Evolutionary conservation across 2,797 vertebrate genomes (phyloP).

Genomic region (Cryptoprocta ferox): DNA sequence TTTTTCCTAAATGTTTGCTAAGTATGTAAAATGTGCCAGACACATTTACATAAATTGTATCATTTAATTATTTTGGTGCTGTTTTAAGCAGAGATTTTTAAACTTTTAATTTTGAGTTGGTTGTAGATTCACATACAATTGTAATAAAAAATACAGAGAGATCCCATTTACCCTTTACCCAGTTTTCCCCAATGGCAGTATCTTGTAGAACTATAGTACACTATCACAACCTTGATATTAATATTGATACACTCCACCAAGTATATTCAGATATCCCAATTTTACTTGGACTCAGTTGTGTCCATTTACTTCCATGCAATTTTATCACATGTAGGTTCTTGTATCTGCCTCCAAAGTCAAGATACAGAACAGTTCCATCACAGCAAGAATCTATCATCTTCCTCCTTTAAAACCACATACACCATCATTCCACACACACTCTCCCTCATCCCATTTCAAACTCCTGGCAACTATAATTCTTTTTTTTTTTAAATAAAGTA

Average conservation of each 20-base stretch:
- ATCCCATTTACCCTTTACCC: neutral
- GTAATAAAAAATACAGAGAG: neutral
- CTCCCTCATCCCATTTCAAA: neutral
- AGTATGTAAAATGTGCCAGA: neutral
- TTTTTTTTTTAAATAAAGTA: too few species aligned
- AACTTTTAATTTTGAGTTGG: slow-evolving; percentile 3
- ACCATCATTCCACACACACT: neutral
- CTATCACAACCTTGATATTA: neutral
- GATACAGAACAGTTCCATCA: neutral
- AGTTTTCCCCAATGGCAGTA: neutral
- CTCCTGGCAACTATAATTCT: neutral
- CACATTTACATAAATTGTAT: neutral
- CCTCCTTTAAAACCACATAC: neutral
- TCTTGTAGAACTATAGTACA: neutral
- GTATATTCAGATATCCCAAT: neutral
- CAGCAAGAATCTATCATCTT: neutral
- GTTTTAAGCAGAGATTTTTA: neutral
- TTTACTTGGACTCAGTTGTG: neutral
- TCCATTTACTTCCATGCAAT: neutral
- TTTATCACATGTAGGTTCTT: neutral
- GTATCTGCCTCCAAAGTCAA: neutral
- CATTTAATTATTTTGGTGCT: neutral
- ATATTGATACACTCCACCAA: neutral
- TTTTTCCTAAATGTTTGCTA: slow-evolving; percentile 12
- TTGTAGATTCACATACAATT: neutral